phyloP scores from a whole-genome alignment of 2,113 vertebrate genomes.

The Macquaria australasica region DNA sequence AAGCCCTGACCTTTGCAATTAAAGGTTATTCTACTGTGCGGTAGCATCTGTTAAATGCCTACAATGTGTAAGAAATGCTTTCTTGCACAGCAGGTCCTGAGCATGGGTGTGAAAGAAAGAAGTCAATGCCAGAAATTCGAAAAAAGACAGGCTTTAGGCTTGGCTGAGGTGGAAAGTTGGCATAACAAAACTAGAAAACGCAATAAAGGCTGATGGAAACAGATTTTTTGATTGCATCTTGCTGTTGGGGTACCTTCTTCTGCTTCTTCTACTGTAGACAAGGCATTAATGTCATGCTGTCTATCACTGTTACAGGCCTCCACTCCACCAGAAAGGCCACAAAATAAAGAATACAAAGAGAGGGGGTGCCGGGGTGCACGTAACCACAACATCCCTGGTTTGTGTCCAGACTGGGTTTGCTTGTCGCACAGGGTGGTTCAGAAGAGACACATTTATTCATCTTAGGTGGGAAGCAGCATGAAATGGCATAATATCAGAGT shows the following conservation, averaged over 20 bases:
- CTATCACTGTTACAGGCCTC: neutral
- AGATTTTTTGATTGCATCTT: neutral
- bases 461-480: neutral
- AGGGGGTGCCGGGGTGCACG: too few relatives aligned
- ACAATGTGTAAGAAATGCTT: neutral
- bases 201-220: neutral
- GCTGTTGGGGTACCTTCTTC: neutral
- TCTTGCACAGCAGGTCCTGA: neutral
- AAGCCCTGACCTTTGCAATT: constrained; percentile 31
- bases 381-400: neutral
- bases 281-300: neutral
- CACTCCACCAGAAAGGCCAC: neutral
- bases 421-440: neutral
- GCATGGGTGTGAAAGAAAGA: neutral
- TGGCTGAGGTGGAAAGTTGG: neutral
- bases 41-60: neutral
- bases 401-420: neutral
- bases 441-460: neutral
- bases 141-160: neutral
- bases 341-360: neutral
- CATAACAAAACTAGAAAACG: neutral
- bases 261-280: neutral
- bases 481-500: neutral
- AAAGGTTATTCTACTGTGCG: constrained; percentile 12
- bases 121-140: neutral